Evolutionary conservation across 1,140 invertebrate species (phyloP).

Genomic region (Hylyphantes graminicola): DNA sequence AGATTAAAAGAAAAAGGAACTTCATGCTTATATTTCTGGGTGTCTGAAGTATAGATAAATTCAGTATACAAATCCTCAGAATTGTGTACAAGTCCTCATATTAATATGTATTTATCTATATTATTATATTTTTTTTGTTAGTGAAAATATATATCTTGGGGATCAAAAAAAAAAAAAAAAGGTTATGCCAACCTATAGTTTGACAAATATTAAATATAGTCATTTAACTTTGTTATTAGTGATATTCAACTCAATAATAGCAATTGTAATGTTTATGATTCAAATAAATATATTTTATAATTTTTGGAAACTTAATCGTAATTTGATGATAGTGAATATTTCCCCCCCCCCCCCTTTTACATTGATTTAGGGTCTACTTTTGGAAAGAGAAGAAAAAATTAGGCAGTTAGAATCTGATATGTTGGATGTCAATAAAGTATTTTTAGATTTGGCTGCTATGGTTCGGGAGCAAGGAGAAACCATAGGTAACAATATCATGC

Average conservation of each 20-base stretch:
- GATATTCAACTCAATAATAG: constrained; percentile 17
- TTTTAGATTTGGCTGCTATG: constrained; percentile 94
- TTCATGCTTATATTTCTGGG: too few species aligned
- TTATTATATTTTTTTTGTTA: too few species aligned
- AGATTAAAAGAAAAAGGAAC: too few species aligned
- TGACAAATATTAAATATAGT: constrained; percentile 42
- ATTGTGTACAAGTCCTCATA: background rate
- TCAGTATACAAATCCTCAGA: background rate
- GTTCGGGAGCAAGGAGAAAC: constrained; percentile 96
- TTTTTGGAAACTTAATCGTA: background rate
- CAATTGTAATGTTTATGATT: background rate
- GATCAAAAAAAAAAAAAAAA: background rate
- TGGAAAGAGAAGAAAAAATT: constrained; percentile 91
- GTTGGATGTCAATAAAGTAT: constrained; percentile 96
- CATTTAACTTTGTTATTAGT: constrained; percentile 51
- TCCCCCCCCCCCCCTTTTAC: too few species aligned
- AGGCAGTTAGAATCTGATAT: constrained; percentile 92
- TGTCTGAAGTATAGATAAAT: background rate
- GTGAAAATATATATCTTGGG: too few species aligned
- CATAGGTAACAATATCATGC: constrained; percentile 77
- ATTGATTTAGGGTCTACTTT: constrained; percentile 73
- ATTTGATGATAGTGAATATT: too few species aligned
- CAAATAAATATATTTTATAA: constrained; percentile 4
- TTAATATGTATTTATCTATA: too few species aligned
- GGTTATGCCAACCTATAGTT: constrained; percentile 2